These are phyloP conservation scores for Cryptoprocta ferox DNA, from an alignment of 2,797 vertebrate species.

Conservation along the genomic window DNA sequence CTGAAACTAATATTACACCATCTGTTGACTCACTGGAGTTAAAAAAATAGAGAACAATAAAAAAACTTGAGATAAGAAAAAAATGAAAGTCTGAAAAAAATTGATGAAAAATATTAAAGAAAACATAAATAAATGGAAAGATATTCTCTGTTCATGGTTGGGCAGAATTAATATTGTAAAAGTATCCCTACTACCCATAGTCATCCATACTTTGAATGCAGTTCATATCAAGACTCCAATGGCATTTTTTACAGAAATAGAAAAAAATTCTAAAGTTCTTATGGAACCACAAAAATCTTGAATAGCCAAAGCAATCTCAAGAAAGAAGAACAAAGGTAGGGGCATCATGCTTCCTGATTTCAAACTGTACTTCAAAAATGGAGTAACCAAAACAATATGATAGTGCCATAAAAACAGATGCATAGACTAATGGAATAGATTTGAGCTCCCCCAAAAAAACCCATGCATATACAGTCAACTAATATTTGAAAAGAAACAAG, in stretches of 20 bases:
- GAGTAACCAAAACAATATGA: background rate
- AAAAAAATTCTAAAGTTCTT: background rate
- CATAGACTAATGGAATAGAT: background rate
- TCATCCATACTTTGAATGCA: background rate
- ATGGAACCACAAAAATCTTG: background rate
- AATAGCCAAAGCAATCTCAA: background rate
- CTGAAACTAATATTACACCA: background rate
- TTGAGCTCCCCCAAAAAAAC: background rate
- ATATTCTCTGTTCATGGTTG: background rate
- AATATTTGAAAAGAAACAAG: background rate
- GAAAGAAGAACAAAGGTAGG: background rate
- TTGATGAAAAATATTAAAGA: background rate
- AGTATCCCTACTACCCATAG: background rate
- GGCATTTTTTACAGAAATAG: background rate
- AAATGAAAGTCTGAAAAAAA: background rate
- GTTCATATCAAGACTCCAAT: background rate
- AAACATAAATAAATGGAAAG: background rate
- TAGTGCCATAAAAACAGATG: background rate
- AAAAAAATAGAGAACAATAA: background rate
- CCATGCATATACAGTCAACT: background rate
- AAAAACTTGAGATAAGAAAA: background rate
- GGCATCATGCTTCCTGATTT: background rate
- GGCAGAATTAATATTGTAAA: background rate
- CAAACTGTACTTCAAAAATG: background rate
- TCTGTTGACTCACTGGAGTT: background rate